These are phyloP conservation scores for Hedychridium roseum DNA, from an alignment of 2,888 invertebrate genomes.

Conservation along the genomic window DNA sequence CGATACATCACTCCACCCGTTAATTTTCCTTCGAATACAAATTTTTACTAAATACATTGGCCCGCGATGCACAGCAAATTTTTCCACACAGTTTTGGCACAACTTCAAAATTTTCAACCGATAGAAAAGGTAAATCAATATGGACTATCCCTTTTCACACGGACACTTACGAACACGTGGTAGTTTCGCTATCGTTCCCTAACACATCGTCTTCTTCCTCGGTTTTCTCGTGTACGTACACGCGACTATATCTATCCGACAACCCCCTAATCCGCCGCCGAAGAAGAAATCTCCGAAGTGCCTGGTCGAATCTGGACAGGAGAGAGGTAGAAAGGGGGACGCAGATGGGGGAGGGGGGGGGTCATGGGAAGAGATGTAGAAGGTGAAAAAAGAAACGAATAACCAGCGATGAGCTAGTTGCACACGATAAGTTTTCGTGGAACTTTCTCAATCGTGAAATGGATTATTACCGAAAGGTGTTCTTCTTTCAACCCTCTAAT, in stretches of 20 bases:
- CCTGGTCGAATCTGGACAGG: constrained; percentile 58
- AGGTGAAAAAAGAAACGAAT: neutral
- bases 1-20: too few relatives aligned
- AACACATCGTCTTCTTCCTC: constrained; percentile 25
- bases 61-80: too few relatives aligned
- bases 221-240: constrained; percentile 28
- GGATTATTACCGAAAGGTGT: too few relatives aligned
- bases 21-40: too few relatives aligned
- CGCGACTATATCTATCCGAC: constrained; percentile 9
- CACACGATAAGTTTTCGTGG: too few relatives aligned
- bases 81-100: too few relatives aligned
- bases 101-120: constrained; percentile 34
- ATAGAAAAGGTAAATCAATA: constrained; percentile 39
- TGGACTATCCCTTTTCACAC: neutral
- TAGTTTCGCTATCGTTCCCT: constrained; percentile 18
- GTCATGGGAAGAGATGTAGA: neutral
- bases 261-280: constrained; percentile 45
- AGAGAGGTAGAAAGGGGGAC: constrained; percentile 7
- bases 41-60: too few relatives aligned
- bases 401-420: too few relatives aligned
- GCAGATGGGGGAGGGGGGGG: constrained; percentile 8
- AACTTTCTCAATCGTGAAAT: too few relatives aligned
- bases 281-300: constrained; percentile 58
- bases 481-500: too few relatives aligned
- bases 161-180: constrained; percentile 6